These are phyloP conservation scores for Smutsia temminckii DNA, from an alignment of 2,797 vertebrate genomes.

Conservation along the genomic window DNA sequence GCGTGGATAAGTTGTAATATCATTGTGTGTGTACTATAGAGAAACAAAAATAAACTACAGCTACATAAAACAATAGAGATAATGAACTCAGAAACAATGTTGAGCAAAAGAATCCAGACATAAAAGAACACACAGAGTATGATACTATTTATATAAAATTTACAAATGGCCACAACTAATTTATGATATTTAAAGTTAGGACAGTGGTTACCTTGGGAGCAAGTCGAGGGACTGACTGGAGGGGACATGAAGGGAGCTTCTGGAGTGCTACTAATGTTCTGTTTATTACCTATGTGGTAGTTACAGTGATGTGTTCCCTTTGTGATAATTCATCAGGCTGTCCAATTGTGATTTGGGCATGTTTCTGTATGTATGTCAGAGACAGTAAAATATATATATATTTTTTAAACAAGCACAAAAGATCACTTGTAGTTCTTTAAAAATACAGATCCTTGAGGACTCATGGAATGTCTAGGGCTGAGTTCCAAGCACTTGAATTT, in stretches of 20 bases:
- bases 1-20: neutral
- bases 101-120: neutral
- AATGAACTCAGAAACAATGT: neutral
- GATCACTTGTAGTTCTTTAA: neutral
- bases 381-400: neutral
- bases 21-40: neutral
- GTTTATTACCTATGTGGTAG: neutral
- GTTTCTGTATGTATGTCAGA: neutral
- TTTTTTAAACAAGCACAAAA: neutral
- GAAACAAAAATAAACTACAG: neutral
- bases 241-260: rapidly evolving
- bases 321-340: neutral
- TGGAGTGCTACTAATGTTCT: neutral
- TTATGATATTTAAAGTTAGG: neutral
- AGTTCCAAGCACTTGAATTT: neutral
- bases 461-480: neutral
- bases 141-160: neutral
- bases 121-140: neutral
- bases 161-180: neutral
- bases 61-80: neutral
- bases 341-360: neutral
- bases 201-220: neutral
- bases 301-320: neutral
- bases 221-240: neutral
- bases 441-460: neutral